phyloP scores from a whole-genome alignment of 2,113 vertebrate species.

The Halcyon malimbica region DNA sequence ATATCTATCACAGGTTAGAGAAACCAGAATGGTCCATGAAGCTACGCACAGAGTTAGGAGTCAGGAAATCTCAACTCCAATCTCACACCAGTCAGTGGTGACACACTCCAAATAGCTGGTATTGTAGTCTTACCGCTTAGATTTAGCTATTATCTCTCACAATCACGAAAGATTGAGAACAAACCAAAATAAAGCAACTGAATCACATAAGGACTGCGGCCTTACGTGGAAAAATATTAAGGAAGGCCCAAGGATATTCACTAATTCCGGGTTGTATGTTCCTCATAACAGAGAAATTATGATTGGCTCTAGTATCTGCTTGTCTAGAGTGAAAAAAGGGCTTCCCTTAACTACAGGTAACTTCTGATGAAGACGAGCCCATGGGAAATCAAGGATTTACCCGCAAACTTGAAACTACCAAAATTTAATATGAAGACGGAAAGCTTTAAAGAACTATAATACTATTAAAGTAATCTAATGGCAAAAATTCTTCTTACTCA shows the following conservation, averaged over 20 bases:
- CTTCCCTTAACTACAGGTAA: background rate
- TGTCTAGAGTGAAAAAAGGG: background rate
- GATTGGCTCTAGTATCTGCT: background rate
- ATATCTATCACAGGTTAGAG: background rate
- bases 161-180: background rate
- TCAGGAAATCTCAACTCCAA: background rate
- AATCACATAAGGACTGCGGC: background rate
- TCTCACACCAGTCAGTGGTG: background rate
- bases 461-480: background rate
- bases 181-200: background rate
- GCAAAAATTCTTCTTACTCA: slow-evolving; percentile 73
- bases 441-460: background rate
- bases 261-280: background rate
- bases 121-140: background rate
- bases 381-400: background rate
- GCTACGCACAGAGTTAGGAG: background rate
- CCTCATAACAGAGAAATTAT: background rate
- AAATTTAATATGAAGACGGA: background rate
- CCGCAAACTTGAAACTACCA: background rate
- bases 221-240: background rate
- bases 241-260: background rate
- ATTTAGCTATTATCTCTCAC: background rate
- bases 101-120: background rate
- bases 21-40: background rate
- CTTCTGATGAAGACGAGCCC: background rate